Evolutionary conservation across 2,797 vertebrate genomes (phyloP).

Genomic region (Pogonophryne albipinna): DNA sequence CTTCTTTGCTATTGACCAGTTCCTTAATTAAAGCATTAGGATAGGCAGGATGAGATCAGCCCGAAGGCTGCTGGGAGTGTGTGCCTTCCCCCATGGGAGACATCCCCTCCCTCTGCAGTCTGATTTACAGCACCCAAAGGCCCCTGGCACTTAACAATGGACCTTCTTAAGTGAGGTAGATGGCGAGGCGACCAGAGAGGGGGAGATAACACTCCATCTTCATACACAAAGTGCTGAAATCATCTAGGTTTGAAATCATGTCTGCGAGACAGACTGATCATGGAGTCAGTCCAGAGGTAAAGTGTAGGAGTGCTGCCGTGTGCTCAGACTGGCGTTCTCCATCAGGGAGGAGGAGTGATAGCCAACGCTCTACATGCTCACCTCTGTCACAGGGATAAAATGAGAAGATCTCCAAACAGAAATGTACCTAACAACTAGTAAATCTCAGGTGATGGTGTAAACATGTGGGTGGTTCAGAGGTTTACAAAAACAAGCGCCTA

Average conservation of each 20-base stretch:
- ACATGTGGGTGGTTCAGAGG: constrained; percentile 65
- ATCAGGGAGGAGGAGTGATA: constrained; percentile 67
- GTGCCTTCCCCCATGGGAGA: constrained; percentile 78
- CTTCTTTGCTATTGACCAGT: constrained; percentile 77
- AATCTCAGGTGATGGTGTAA: constrained; percentile 69
- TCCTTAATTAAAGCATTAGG: constrained; percentile 82
- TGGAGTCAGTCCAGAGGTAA: constrained; percentile 67
- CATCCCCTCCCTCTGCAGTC: constrained; percentile 78
- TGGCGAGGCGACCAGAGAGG: constrained; percentile 78
- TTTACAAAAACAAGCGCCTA: constrained; percentile 69
- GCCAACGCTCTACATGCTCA: constrained; percentile 52
- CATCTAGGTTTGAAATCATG: constrained; percentile 77
- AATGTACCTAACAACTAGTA: constrained; percentile 62
- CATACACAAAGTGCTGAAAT: constrained; percentile 82
- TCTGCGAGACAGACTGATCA: constrained; percentile 69
- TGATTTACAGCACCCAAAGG: constrained; percentile 88
- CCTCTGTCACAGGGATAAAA: constrained; percentile 58
- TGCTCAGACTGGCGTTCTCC: constrained; percentile 58
- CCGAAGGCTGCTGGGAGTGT: constrained; percentile 79
- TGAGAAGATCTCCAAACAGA: constrained; percentile 64
- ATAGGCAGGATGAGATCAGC: constrained; percentile 82
- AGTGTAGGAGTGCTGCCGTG: constrained; percentile 69
- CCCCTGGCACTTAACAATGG: constrained; percentile 86
- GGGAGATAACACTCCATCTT: constrained; percentile 82
- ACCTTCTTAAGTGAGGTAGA: constrained; percentile 83